phyloP scores from a whole-genome alignment of 2,797 vertebrate genomes.

The Atherinosoma microstoma region DNA sequence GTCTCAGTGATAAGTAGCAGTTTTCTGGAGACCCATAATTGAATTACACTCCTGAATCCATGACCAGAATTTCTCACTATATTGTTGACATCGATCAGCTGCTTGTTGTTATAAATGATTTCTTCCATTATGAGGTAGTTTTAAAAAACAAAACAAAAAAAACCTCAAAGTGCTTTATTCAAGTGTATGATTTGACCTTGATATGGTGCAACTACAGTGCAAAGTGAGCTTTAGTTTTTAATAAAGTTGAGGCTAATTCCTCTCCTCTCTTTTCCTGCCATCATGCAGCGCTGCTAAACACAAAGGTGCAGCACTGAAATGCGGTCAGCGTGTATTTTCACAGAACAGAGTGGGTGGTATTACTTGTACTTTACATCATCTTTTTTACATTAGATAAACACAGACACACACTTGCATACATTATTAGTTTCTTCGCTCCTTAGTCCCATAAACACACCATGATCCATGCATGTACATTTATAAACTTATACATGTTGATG shows the following conservation, averaged over 20 bases:
- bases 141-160: no score
- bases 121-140: no score
- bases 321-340: constrained; percentile 30
- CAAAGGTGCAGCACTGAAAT: constrained; percentile 13
- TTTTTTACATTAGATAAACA: constrained; percentile 32
- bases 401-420: constrained; percentile 14
- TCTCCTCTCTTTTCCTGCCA: neutral
- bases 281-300: neutral
- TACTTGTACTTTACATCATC: constrained; percentile 74
- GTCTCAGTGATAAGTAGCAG: no score
- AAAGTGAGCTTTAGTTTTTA: neutral
- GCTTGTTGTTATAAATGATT: neutral
- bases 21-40: no score
- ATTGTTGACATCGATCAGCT: neutral
- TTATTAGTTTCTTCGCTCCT: constrained; percentile 44
- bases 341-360: constrained; percentile 45
- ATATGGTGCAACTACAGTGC: neutral
- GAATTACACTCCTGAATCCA: neutral
- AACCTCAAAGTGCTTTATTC: neutral
- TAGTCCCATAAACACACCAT: constrained; percentile 22
- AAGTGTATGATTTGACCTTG: neutral
- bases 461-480: constrained; percentile 13
- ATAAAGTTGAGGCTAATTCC: neutral
- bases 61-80: neutral
- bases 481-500: constrained; percentile 23